These are phyloP conservation scores for Danio choprae DNA, from an alignment of 2,797 vertebrate genomes.

Conservation along the genomic window DNA sequence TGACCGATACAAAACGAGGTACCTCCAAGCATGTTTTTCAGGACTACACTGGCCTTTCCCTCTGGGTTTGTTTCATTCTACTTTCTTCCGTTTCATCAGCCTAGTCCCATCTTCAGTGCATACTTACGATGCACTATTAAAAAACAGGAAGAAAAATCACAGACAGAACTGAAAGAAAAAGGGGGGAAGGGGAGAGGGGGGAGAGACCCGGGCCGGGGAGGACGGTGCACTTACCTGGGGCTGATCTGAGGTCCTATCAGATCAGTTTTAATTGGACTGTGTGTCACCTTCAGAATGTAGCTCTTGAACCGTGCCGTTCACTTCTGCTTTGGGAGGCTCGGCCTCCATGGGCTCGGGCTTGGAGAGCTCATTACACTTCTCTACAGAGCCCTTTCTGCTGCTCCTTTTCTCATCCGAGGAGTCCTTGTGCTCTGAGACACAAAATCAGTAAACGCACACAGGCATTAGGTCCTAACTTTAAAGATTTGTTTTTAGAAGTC, in stretches of 20 bases:
- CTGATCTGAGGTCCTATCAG: constrained; percentile 99
- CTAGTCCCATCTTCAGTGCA: constrained; percentile 99
- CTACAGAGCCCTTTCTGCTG: constrained; percentile 81
- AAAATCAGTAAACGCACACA: background rate
- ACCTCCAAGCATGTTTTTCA: constrained; percentile 95
- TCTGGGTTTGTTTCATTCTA: constrained; percentile 89
- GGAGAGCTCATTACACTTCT: constrained; percentile 86
- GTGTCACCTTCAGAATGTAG: constrained; percentile 99
- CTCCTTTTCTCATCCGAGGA: constrained; percentile 91
- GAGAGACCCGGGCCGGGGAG: constrained; percentile 77
- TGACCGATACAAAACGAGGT: constrained; percentile 96
- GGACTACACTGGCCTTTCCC: constrained; percentile 99
- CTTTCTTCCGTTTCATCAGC: constrained; percentile 95
- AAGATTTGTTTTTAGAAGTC: no score
- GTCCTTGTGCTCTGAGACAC: constrained; percentile 89
- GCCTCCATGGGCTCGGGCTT: constrained; percentile 92
- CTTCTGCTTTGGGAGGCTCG: constrained; percentile 88
- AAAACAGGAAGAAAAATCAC: constrained; percentile 86
- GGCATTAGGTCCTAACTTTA: background rate
- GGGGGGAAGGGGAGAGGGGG: constrained; percentile 68
- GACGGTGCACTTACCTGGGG: constrained; percentile 89
- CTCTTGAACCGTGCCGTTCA: constrained; percentile 97
- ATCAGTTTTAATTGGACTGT: constrained; percentile 99
- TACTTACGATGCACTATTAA: constrained; percentile 99
- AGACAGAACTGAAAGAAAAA: constrained; percentile 76